These are phyloP conservation scores for Otis tarda DNA, from an alignment of 2,113 vertebrate genomes.

Conservation along the genomic window DNA sequence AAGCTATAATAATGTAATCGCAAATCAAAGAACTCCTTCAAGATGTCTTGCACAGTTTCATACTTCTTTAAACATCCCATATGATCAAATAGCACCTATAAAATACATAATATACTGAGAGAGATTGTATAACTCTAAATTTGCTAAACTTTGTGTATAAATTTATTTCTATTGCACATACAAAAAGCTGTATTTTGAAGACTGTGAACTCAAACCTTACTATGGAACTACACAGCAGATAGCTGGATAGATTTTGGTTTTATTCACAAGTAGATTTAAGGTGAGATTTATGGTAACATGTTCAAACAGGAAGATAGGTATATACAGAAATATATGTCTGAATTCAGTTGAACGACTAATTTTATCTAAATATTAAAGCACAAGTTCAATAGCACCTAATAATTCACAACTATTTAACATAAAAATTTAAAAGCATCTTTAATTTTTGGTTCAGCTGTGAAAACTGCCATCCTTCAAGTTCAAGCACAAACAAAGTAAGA, in stretches of 20 bases:
- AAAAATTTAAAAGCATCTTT: background rate
- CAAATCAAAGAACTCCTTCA: conserved; percentile 97
- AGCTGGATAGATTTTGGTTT: background rate
- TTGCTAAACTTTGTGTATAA: background rate
- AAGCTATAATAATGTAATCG: conserved; percentile 93
- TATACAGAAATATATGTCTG: background rate
- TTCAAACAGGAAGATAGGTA: background rate
- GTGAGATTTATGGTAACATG: background rate
- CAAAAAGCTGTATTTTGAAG: background rate
- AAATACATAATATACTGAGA: background rate
- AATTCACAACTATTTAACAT: background rate
- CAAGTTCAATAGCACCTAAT: background rate
- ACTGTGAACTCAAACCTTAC: background rate
- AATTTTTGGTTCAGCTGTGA: background rate
- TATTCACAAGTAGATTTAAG: background rate
- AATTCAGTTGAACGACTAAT: background rate
- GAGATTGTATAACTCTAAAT: background rate
- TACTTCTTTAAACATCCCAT: conserved; percentile 99
- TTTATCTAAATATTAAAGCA: background rate
- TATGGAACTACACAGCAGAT: background rate
- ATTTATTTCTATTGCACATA: background rate
- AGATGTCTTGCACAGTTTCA: conserved; percentile 94
- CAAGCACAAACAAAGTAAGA: background rate
- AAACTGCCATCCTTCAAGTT: background rate
- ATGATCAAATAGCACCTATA: conserved; percentile 98